Conservation (phyloP, 2,113 vertebrate species). For the Ammodytes marinus region DNA sequence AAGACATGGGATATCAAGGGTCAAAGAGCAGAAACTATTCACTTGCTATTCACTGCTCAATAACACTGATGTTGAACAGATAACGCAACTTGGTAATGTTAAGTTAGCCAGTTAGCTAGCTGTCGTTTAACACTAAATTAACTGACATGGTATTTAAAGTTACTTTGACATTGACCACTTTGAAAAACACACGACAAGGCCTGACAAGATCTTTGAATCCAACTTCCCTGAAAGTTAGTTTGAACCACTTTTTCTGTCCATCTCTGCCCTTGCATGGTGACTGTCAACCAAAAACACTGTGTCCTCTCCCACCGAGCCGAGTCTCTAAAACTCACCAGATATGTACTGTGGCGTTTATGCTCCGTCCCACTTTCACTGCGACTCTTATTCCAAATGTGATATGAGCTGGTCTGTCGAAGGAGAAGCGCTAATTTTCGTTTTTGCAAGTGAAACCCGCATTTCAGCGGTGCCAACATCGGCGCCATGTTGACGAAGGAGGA, state of each 20-base stretch:
- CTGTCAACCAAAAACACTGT: constrained; percentile 44
- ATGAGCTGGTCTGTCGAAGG: constrained; percentile 74
- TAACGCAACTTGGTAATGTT: background rate
- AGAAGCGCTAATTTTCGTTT: constrained; percentile 76
- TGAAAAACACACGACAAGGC: background rate
- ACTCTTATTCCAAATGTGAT: constrained; percentile 68
- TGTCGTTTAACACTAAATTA: background rate
- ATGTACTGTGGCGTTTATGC: constrained; percentile 39
- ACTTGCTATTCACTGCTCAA: background rate
- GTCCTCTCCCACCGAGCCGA: constrained; percentile 37
- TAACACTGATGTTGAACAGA: background rate
- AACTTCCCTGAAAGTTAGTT: constrained; percentile 35
- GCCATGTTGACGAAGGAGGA: constrained; percentile 80
- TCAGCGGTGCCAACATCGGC: constrained; percentile 75
- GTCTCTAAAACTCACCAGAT: constrained; percentile 53
- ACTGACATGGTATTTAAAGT: too few species aligned
- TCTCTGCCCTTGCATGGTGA: constrained; percentile 60
- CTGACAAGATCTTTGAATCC: accelerated
- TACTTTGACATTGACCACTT: background rate
- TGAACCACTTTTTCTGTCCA: constrained; percentile 13
- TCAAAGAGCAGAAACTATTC: accelerated
- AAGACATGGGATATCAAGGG: too few species aligned
- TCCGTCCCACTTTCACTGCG: constrained; percentile 12
- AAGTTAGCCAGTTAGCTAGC: constrained; percentile 9
- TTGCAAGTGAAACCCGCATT: constrained; percentile 79